Base-by-base conservation (phyloP, 2,113 vertebrate species). In the Thalassoma bifasciatum region DNA sequence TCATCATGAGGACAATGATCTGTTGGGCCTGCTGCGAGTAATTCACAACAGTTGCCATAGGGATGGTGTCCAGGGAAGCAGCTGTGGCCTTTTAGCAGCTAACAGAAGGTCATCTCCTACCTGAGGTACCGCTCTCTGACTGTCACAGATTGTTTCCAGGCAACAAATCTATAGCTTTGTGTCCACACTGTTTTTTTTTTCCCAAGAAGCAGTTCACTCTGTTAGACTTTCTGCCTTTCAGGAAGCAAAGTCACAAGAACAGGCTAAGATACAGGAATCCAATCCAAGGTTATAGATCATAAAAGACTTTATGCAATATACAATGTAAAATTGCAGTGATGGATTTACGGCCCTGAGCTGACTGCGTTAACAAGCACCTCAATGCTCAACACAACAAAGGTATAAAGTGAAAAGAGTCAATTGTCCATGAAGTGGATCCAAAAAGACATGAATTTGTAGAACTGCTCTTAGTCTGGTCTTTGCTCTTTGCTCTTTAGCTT, bases 91-190 rank as follows among this genome's bases (percentile, higher is more conserved):
- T 92, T 89, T 83, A 83, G 83, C 66, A 73, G 88, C 82, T 87
- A 61, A 86, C 82, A 90, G 89, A 92, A 93, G 92, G 93, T 93
- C 92, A 91, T 87, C 83, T 76, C 75, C 89, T 79, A 91, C 91
- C 86, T 67, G 81, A 72, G 87, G 89, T 87, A 86, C 88, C 83
- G 77, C n/a, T 24, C 23, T 66, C 77, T 87, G 89, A 89, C 90
- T 71, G 44, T 93, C 86, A 91, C 47, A 76, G 75, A 89, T 71
- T 81, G 92, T 93, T 90, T 85, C 89, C 70, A 86, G 82, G 91
- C 86, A 93, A 91, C 91, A 30, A 8, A 52, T 74, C 47, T 21
- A 63, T 72, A 69, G 78, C 47, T 75, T 51, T 66, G 47, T 54
- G 21, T 47, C 13, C 16, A 40, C 16, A 40, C 2, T 40, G 9